Base-by-base conservation (phyloP, 2,113 vertebrate species). In the Nerophis lumbriciformis region DNA sequence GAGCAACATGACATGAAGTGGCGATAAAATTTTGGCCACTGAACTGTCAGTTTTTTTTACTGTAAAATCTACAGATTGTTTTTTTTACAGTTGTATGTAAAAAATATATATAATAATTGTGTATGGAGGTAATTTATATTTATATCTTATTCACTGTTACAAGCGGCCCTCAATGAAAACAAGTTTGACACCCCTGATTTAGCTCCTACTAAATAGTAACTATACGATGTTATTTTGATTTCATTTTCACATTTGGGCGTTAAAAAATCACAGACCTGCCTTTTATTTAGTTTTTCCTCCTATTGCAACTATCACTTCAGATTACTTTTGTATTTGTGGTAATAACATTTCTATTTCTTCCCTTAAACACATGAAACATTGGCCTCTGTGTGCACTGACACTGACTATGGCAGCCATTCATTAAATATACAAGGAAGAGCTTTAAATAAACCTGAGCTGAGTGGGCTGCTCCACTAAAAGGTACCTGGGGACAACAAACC, bases 401-500 rank as follows among this genome's bases (percentile, higher is more conserved):
- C 72, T 75, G 45, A 5, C 66, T 8, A 61, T 76, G 78, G 77
- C 88, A 87, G 78, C 83, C 79, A 61, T 64, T 87, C 83, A 89
- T 89, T 83, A 90, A 90, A 88, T 85, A 88, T 88, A 88, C 78
- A 88, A 77, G 70, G 59, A 75, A 42, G 75, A 71, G 81, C 82
- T 83, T 82, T 87, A 90, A 88, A 90, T 88, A 88, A 81, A 79
- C 77, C 71, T 21, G 49, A 55, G 70, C 77, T 50, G 63, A 73
- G 74, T 65, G 58, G 77, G 64, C 72, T 55, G 67, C 66, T 66
- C 72, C 66, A 61, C 59, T 19, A 13, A 11, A 28, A 61, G 77
- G 81, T 74, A 84, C 15, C 69, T 80, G 65, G 66, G 67, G 71
- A 75, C 75, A 13, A 16, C 37, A 55, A 5, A 75, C 74, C 10